phyloP scores from a whole-genome alignment of 2,888 invertebrate genomes.

The Allygus modestus region DNA sequence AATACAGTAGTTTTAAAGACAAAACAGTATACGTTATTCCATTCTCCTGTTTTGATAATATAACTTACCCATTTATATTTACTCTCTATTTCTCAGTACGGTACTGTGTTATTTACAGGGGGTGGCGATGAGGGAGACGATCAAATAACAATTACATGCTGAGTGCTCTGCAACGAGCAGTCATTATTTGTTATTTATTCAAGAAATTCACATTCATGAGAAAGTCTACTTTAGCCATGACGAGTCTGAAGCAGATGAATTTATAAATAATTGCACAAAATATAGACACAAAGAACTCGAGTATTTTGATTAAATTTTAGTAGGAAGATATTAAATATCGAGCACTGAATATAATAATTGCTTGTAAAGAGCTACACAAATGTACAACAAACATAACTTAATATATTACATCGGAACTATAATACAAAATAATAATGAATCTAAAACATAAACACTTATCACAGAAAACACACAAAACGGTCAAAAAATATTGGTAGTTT shows the following conservation, averaged over 20 bases:
- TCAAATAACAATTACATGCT: neutral
- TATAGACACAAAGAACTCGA: constrained; percentile 66
- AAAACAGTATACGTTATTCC: no score
- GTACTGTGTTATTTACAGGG: no score
- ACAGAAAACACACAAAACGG: constrained; percentile 70
- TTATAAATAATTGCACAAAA: constrained; percentile 69
- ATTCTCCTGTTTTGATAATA: no score
- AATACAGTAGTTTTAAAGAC: no score
- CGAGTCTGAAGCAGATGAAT: constrained; percentile 41
- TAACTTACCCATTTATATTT: no score
- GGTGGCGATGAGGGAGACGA: no score
- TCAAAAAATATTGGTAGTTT: constrained; percentile 40
- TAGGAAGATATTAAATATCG: constrained; percentile 68
- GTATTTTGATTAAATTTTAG: constrained; percentile 67
- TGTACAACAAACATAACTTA: constrained; percentile 69
- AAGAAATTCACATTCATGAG: constrained; percentile 56
- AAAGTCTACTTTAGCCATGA: constrained; percentile 54
- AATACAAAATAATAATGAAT: constrained; percentile 65
- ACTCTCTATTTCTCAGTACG: no score
- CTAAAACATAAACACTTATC: constrained; percentile 69
- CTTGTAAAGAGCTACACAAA: constrained; percentile 68
- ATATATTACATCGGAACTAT: constrained; percentile 67
- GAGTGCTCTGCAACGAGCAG: constrained; percentile 30
- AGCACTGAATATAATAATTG: constrained; percentile 61
- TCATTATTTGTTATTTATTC: constrained; percentile 48